Evolutionary conservation across 1,140 invertebrate species (phyloP), one percentile per base, ranked within the genome.

Genomic region (Meloidogyne chitwoodi): DNA sequence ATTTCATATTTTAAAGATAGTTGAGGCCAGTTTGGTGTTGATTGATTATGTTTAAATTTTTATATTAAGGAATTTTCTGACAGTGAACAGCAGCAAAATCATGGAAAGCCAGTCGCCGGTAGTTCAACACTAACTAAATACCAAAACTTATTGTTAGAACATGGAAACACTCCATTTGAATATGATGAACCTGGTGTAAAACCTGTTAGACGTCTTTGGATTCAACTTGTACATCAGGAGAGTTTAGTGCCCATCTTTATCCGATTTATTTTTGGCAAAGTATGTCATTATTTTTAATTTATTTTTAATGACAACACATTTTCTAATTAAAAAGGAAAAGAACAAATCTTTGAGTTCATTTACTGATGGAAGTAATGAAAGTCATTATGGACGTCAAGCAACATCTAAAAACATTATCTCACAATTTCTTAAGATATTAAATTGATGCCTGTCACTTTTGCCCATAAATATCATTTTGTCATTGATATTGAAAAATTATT

Each of bases 201-300:
- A 22, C 64, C 85, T 29, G 82, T 88, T 8, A 91, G 93, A 79
- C 90, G 95, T 24, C 88, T 99, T 1, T 99, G 96, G 96, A 92
- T 34, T 86, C 96, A 92, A 87, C 89, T 99, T 76, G 92, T 99
- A 1, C 90, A 93, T 66, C 94, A 99, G 88, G 94, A 98, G 88
- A 88, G 90, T 41, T 92, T 97, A 63, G 94, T 96, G 87, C 94
- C 98, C 83, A 91, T 96, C 66, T 99, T 99, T 88, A 94, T 99
- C 81, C 91, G 93, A 68, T 93, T 94, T 80, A 93, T 99, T 77
- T 99, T 97, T 89, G 93, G 93, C 0, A 92, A 92, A 80, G 90
- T 91, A 38, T 19, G 1, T 41, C n/a, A n/a, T n/a, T n/a, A n/a
- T 41, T 41, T 10, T 41, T 41, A 41, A 12, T 41, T 41, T 41